Conservation (phyloP, 2,888 invertebrate species). For the Celastrina argiolus region DNA sequence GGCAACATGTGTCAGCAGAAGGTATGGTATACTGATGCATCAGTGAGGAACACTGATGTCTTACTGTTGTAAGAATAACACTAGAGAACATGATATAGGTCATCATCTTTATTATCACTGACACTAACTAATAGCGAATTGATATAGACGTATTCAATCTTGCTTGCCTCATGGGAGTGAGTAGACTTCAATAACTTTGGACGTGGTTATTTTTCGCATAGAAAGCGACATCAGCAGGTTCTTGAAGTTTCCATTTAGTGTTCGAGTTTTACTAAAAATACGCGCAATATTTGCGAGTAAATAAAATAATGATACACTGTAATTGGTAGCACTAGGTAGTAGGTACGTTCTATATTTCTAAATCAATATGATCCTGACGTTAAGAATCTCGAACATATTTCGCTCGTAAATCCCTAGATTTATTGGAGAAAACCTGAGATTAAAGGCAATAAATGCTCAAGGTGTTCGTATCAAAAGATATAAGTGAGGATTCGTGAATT, state of each 20-base stretch:
- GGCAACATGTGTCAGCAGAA: conserved; percentile 84
- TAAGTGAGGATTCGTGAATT: conserved; percentile 3
- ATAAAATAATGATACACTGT: not conserved
- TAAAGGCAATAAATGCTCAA: not conserved
- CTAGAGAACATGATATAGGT: not conserved
- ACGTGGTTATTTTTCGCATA: no score
- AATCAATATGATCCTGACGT: not conserved
- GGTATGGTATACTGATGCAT: conserved; percentile 53
- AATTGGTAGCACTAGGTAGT: not conserved
- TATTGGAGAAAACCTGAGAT: conserved; percentile 8
- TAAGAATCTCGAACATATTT: not conserved
- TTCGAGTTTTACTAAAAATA: not conserved
- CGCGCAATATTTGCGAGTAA: not conserved
- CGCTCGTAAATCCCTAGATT: not conserved
- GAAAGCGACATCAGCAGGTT: not conserved
- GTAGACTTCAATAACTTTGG: no score
- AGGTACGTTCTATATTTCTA: not conserved
- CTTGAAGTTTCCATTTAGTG: not conserved
- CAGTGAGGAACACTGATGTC: no score
- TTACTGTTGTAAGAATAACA: no score
- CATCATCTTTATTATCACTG: not conserved
- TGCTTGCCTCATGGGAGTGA: no score
- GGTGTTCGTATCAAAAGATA: conserved; percentile 1
- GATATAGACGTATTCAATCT: no score
- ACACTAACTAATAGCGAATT: no score